Evolutionary conservation across 2,888 invertebrate genomes (phyloP).

Genomic region (Anarsia innoxiella): DNA sequence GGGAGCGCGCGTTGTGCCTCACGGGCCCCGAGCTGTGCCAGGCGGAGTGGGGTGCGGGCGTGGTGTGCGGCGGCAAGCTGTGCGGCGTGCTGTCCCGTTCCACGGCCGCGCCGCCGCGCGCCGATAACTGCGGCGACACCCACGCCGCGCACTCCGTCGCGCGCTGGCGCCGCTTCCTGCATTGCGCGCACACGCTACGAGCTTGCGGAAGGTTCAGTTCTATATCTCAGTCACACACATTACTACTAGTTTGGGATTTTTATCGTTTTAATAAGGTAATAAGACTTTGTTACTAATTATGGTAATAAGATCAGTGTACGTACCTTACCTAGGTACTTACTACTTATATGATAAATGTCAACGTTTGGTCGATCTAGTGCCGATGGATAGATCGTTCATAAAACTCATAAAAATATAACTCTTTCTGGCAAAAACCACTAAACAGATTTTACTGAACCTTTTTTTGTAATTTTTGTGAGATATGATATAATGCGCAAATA

Average conservation of each 20-base stretch:
- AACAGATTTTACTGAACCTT: too few species aligned
- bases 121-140: conserved; percentile 13
- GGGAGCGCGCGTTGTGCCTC: conserved; percentile 39
- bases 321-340: too few species aligned
- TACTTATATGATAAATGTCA: too few species aligned
- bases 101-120: conserved; percentile 9
- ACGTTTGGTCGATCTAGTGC: too few species aligned
- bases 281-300: too few species aligned
- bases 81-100: conserved; percentile 48
- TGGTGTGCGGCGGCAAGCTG: conserved; percentile 53
- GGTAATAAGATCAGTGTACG: too few species aligned
- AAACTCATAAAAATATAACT: too few species aligned
- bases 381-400: too few species aligned
- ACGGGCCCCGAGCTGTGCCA: conserved; percentile 42
- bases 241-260: neutral
- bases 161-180: conserved; percentile 48
- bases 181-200: conserved; percentile 48
- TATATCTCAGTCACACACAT: neutral
- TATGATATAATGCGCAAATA: too few species aligned
- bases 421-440: too few species aligned
- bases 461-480: too few species aligned
- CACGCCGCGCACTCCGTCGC: conserved; percentile 42
- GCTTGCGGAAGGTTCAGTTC: conserved; percentile 22
- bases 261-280: neutral
- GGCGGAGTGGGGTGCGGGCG: conserved; percentile 51